Evolutionary conservation across 1,140 invertebrate genomes (phyloP), one percentile per base, ranked within the genome.

Genomic region (Catajapyx aquilonaris): DNA sequence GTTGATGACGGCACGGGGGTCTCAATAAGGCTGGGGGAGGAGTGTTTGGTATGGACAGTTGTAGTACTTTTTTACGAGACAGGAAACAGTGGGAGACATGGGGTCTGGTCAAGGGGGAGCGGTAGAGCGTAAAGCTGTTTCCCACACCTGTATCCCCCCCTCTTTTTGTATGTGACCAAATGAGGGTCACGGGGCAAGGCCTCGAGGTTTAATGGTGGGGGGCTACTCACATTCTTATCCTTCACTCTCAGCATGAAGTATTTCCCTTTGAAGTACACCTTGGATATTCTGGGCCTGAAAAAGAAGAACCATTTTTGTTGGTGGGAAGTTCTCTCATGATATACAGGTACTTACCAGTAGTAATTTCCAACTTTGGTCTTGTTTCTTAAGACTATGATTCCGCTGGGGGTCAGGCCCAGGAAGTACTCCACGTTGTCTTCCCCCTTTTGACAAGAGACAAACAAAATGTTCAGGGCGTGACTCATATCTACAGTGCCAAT

Each of bases 351-450:
- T 55, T 52, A 71, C 94, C 94, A 99, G 60, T 93, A 95, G 63
- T 98, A 98, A 58, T 95, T 87, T 44, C 91, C 94, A 46, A 98
- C 94, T 64, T 94, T 96, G 55, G 75, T 83, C 60, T 85, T 81
- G 52, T 90, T 91, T 46, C 94, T 73, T 50, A 97, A 72, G 31
- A 98, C 79, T 48, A 97, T 78, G 52, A 98, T 83, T 37, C 94
- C 94, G 52, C 86, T 91, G 37, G 94, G 94, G 34, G 93, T 96
- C 44, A 99, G 61, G 20, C 94, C 94, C 47, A 99, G 66, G 60
- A 81, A 88, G 61, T 98, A 97, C 51, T 93, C 84, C 35, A 90
- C 83, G 44, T 84, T 87, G 62, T 98, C 93, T 65, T 94, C 86
- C 35, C 91, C 90, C 86, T 91, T 61, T 41, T n/a, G n/a, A n/a